Evolutionary conservation across 1,140 invertebrate genomes (phyloP).

Genomic region (Ditylenchus dipsaci): DNA sequence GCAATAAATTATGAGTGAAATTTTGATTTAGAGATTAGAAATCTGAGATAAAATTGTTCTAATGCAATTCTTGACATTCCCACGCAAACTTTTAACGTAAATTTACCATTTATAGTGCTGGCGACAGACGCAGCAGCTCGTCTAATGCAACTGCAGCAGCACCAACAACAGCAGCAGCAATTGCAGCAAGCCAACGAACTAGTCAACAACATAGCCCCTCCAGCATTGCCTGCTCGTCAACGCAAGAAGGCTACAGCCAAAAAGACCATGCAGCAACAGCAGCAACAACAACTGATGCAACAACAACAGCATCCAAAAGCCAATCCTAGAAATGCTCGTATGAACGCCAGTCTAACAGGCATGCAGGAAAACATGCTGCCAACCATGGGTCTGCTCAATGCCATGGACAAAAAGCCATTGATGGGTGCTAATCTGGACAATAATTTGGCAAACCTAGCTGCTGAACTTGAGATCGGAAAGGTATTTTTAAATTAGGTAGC

Average conservation of each 20-base stretch:
- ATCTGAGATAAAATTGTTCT: no score
- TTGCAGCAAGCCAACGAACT: slow-evolving; percentile 13
- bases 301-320: slow-evolving; percentile 6
- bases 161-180: slow-evolving; percentile 30
- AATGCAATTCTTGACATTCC: no score
- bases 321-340: neutral
- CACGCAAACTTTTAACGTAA: no score
- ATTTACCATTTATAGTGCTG: slow-evolving; percentile 3
- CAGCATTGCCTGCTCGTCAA: slow-evolving; percentile 14
- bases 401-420: neutral
- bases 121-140: slow-evolving; percentile 19
- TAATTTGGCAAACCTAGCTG: neutral
- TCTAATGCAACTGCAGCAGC: slow-evolving; percentile 24
- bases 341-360: neutral
- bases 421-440: neutral
- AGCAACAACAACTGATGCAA: slow-evolving; percentile 16
- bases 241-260: slow-evolving; percentile 28
- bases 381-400: neutral
- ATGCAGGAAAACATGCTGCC: neutral
- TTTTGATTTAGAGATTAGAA: no score
- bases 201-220: slow-evolving; percentile 1
- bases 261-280: slow-evolving; percentile 22
- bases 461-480: neutral
- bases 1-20: no score
- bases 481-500: neutral